Base-by-base conservation (phyloP, 2,888 invertebrate genomes). In the Laothoe populi region DNA sequence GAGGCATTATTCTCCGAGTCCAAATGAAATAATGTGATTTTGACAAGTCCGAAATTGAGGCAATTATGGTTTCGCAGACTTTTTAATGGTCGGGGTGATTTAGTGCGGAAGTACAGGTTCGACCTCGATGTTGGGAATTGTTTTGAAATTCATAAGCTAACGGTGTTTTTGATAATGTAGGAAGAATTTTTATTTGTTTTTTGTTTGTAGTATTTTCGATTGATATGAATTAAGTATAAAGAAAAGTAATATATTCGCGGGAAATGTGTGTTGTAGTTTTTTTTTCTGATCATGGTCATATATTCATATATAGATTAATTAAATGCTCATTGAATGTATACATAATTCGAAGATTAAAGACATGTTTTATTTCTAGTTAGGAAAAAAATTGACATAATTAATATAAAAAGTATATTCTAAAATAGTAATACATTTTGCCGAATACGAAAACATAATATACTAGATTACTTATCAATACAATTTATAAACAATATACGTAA, bases 21-120 rank as follows among this genome's bases (percentile, higher is more conserved):
- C 80, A 84, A 83, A 83, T 80, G 79, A 82, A 84, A 89, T 92
- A 92, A 92, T 92, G 90, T 84, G 88, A 87, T 91, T 92, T 92
- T 92, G 91, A 92, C 92, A 92, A 91, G 92, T 91, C 88, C 82
- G 82, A 86, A 91, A 92, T 92, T 90, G 87, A 85, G 79, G 89
- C 84, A 79, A 90, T 91, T 90, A 91, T 82, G 85, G 81, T 86
- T 90, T 88, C 81, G 90, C 90, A 83, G 83, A 73, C 75, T 82
- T 88, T 87, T 86, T 83, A 89, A 90, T 88, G 83, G 80, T 68
- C 67, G 69, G 67, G 76, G 77, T 78, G 75, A 77, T 78, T 72
- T 74, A 66, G 68, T 79, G 70, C 85, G 87, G 84, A 86, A 86
- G 81, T 53, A 19, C 53, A 31, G 53, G 19, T 53, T 53, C 19